Base-by-base conservation (phyloP, 2,113 vertebrate species). In the Willisornis vidua region DNA sequence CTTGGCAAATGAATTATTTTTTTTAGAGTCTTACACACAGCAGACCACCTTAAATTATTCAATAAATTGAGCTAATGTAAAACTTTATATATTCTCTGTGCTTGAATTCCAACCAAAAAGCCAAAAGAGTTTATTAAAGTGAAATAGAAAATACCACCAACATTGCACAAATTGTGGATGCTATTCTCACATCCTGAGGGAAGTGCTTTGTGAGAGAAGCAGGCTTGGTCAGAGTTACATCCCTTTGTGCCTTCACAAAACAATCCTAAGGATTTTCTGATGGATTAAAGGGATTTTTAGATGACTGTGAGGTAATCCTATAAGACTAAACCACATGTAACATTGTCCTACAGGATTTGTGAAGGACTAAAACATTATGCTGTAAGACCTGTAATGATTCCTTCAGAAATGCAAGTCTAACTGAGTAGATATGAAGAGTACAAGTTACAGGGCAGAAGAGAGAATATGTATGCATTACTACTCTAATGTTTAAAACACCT, bases 221-320 rank as follows among this genome's bases (percentile, higher is more conserved):
- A 35, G 66, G 3, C 24, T 71, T 88, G 72, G 18, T 63, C 89
- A 94, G 9, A 94, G 9, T n/a, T 72, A 28, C 51, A 17, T 74
- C 26, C 12, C 39, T 89, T 85, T 87, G 43, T 90, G 68, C 18
- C 39, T 73, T 86, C 71, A 63, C 57, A 86, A 94, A 96, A 67
- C 39, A 80, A 95, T 96, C 45, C 22, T 57, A 70, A 90, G 83
- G 82, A 90, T 96, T 96, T 49, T 94, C 41, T 93, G 75, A 84
- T 90, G 52, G 80, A 93, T 96, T 97, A 89, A 94, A 96, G 84
- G 66, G 54, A 91, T 91, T 96, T 96, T 66, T 61, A 45, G 85
- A 94, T 78, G 39, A 88, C 46, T 95, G 48, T 67, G 57, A 94
- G 85, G 87, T 92, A 96, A 96, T 97, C 78, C 82, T 95, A 3